Evolutionary conservation across 2,888 invertebrate genomes (phyloP).

Genomic region (Acleris laterana): DNA sequence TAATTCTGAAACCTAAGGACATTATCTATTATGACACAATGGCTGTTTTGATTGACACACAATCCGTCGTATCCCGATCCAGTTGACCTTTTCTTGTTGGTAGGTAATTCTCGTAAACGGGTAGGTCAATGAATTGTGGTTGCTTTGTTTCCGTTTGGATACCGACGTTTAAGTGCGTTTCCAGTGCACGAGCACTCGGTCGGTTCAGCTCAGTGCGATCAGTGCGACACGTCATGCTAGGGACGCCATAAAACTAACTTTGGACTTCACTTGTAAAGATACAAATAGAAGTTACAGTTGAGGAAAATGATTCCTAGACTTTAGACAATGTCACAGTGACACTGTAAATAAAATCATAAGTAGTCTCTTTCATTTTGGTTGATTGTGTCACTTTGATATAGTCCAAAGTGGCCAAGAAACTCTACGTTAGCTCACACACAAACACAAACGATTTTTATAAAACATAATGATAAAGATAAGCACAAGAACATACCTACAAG

Average conservation of each 20-base stretch:
- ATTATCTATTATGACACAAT: neutral
- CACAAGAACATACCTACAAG: too few relatives aligned
- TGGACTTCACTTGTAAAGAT: neutral
- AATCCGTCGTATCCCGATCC: neutral
- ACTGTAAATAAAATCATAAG: too few relatives aligned
- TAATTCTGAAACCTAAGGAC: neutral
- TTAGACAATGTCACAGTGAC: too few relatives aligned
- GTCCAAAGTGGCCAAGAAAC: too few relatives aligned
- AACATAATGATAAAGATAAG: too few relatives aligned
- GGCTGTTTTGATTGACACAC: constrained; percentile 3
- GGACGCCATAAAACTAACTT: constrained; percentile 6
- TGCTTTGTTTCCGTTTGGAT: neutral
- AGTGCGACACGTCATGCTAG: constrained; percentile 2
- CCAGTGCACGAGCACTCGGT: constrained; percentile 8
- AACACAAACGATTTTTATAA: too few relatives aligned
- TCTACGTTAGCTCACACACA: too few relatives aligned
- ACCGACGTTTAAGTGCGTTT: neutral
- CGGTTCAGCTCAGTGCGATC: neutral
- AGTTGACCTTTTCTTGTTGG: neutral
- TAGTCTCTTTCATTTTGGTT: too few relatives aligned
- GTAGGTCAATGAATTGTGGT: neutral
- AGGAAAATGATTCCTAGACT: too few relatives aligned
- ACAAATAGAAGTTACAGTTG: too few relatives aligned
- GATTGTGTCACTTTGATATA: too few relatives aligned
- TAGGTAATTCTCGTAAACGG: too few relatives aligned